These are phyloP conservation scores for Drosophila siamana DNA, from an alignment of 2,888 invertebrate species.

Conservation along the genomic window DNA sequence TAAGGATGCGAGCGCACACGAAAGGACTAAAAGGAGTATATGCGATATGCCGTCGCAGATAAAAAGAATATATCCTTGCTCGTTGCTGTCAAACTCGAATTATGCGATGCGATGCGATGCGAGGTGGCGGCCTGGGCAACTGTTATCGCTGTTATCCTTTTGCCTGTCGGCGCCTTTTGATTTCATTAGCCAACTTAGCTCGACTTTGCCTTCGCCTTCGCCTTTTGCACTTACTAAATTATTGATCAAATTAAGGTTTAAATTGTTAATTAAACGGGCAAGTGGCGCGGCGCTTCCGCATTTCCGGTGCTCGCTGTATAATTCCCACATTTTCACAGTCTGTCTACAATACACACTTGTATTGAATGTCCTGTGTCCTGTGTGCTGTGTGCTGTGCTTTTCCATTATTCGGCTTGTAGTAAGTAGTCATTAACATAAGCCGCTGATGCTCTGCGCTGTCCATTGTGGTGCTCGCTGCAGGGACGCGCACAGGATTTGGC, in stretches of 20 bases:
- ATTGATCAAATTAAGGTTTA: constrained; percentile 71
- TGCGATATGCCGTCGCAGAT: constrained; percentile 34
- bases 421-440: constrained; percentile 78
- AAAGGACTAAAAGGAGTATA: neutral
- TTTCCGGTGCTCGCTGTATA: neutral
- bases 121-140: constrained; percentile 13
- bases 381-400: constrained; percentile 34
- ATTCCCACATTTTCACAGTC: constrained; percentile 1
- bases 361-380: constrained; percentile 4
- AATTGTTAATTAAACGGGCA: constrained; percentile 76
- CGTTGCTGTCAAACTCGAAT: constrained; percentile 4
- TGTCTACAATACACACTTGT: neutral
- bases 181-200: constrained; percentile 25
- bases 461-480: constrained; percentile 6
- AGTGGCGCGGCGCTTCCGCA: constrained; percentile 5
- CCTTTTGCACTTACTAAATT: constrained; percentile 55
- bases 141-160: constrained; percentile 17
- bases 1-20: constrained; percentile 28
- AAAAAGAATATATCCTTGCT: constrained; percentile 8
- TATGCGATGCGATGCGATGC: constrained; percentile 10
- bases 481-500: constrained; percentile 10
- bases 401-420: constrained; percentile 64
- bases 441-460: constrained; percentile 37
- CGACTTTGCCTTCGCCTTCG: constrained; percentile 4
- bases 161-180: constrained; percentile 22